Evolutionary conservation across 2,888 invertebrate genomes (phyloP), one percentile per base, ranked within the genome.

Genomic region (Spicauda simplicius): DNA sequence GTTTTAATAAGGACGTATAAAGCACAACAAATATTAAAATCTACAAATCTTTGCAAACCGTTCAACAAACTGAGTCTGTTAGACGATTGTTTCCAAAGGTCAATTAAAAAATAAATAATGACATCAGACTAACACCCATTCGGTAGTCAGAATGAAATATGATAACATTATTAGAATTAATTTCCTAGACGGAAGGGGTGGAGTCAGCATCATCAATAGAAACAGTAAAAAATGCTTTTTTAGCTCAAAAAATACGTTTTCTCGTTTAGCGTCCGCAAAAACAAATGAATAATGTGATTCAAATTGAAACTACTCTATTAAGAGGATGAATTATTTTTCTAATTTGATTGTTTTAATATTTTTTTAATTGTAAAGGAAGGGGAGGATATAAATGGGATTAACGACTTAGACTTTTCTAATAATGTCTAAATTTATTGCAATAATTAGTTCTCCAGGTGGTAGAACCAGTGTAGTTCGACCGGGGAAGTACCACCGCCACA

Each of bases 251-350:
- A 73, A 69, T 66, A 52, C 60, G 62, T 2, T 14, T 30, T 61
- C 20, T 16, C 55, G 53, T 60, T 61, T 61, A 61, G 52, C 33
- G 48, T 14, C 52, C 12, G 67, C 67, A 67, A 67, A 67, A 67
- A 56, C 54, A 19, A 57, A 68, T 74, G 76, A 78, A 60, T 70
- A 63, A 67, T 67, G 14, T 73, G 76, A 71, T 68, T 63, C 78
- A 76, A 80, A 82, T 86, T 77, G 75, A 80, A 78, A 82, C 78
- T 75, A 81, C 83, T 84, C 80, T 76, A 87, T 87, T 85, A 82
- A 63, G 65, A 64, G 67, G 41, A 77, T 76, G 76, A 83, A 79
- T 81, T 80, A 82, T 84, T 79, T 78, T 71, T 70, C 76, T 76
- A 63, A 70, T 74, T 64, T 19, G 60, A 60, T 55, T 56, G 57